phyloP scores from a whole-genome alignment of 2,888 invertebrate species.

The Scaptomyza flava region DNA sequence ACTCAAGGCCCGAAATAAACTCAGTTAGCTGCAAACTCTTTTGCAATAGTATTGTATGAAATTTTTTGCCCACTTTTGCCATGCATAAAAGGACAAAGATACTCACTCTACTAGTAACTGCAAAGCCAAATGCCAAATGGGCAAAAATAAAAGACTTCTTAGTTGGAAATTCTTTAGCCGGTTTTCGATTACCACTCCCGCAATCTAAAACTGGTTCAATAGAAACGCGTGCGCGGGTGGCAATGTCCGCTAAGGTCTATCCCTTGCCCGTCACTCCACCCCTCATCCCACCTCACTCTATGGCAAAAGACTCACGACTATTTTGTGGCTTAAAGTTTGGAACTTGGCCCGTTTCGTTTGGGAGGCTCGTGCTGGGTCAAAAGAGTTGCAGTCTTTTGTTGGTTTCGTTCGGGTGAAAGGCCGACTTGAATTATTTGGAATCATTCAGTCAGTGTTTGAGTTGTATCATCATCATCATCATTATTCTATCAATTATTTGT shows the following conservation, averaged over 20 bases:
- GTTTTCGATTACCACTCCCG: slow-evolving; percentile 74
- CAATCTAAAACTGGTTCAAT: slow-evolving; percentile 69
- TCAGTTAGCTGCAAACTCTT: slow-evolving; percentile 3
- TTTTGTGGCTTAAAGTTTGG: slow-evolving; percentile 16
- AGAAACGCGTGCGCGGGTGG: slow-evolving; percentile 72
- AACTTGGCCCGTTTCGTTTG: slow-evolving; percentile 39
- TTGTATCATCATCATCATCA: slow-evolving; percentile 42
- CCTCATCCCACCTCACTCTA: not conserved
- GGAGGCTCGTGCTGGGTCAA: slow-evolving; percentile 72
- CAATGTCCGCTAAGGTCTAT: slow-evolving; percentile 33
- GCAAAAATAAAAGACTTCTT: slow-evolving; percentile 68
- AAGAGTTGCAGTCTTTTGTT: slow-evolving; percentile 34
- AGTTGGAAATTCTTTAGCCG: slow-evolving; percentile 73
- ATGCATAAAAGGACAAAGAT: slow-evolving; percentile 18
- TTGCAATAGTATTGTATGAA: slow-evolving; percentile 9
- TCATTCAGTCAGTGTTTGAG: slow-evolving; percentile 15
- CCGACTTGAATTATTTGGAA: slow-evolving; percentile 23
- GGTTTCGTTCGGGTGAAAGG: slow-evolving; percentile 63
- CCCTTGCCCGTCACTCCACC: not conserved
- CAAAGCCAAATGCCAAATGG: slow-evolving; percentile 68
- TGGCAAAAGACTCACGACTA: slow-evolving; percentile 42
- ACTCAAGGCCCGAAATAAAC: not conserved
- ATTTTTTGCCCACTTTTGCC: slow-evolving; percentile 11
- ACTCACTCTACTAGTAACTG: slow-evolving; percentile 9
- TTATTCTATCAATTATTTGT: slow-evolving; percentile 69